phyloP scores from a whole-genome alignment of 2,888 invertebrate species.

The Drosophila yooni region DNA sequence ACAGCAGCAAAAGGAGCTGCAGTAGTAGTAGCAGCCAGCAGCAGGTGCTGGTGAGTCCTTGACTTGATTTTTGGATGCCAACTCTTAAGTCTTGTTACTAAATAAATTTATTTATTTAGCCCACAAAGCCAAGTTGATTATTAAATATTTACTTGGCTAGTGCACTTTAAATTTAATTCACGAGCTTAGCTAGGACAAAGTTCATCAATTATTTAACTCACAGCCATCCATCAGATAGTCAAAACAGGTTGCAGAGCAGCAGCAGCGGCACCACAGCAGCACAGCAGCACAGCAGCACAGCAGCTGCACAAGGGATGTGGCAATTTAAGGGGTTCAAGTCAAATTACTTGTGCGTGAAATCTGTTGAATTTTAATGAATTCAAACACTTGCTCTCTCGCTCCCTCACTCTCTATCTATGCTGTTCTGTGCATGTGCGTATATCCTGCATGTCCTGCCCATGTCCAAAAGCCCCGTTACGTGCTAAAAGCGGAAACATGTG shows the following conservation, averaged over 20 bases:
- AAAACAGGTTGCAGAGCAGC: background rate
- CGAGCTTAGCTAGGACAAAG: constrained; percentile 54
- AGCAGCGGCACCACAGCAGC: background rate
- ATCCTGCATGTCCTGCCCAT: constrained; percentile 40
- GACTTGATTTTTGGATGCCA: constrained; percentile 43
- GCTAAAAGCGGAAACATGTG: constrained; percentile 77
- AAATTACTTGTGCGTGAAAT: constrained; percentile 56
- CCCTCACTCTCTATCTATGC: background rate
- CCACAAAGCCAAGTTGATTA: constrained; percentile 68
- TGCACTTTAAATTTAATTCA: constrained; percentile 70
- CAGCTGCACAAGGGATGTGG: constrained; percentile 17
- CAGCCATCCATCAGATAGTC: constrained; percentile 46
- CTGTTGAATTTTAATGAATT: constrained; percentile 72
- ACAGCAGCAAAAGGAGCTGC: constrained; percentile 1
- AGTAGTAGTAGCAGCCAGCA: constrained; percentile 1
- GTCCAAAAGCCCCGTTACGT: constrained; percentile 56
- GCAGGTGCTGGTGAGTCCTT: constrained; percentile 32
- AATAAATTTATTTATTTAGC: constrained; percentile 39
- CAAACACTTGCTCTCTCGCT: constrained; percentile 45
- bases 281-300: background rate
- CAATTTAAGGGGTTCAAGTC: constrained; percentile 52
- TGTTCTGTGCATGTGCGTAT: constrained; percentile 27
- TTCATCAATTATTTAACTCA: constrained; percentile 66
- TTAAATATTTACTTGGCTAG: constrained; percentile 68
- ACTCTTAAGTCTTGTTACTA: constrained; percentile 18